A percentile compares a stretch with the other conserved stretches of the same genome.
Evolutionary conservation across 2,888 invertebrate species (phyloP).

Genomic region (Bombylius major): DNA sequence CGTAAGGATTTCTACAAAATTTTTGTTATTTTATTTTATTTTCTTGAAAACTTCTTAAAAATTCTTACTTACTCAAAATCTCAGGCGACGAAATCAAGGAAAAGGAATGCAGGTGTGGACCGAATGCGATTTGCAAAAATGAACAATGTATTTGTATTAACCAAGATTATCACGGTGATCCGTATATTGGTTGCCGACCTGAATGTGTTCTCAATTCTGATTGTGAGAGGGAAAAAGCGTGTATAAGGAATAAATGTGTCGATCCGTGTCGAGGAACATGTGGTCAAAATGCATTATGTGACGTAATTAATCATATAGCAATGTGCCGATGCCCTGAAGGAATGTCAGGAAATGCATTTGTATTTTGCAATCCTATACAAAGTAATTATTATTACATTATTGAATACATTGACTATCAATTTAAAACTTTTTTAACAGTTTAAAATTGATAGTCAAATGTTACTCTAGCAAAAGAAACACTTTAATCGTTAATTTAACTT

Average conservation of each 20-base stretch:
- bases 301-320: constrained; percentile 57
- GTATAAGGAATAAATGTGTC: constrained; percentile 54
- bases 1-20: constrained; percentile 32
- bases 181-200: constrained; percentile 57
- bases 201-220: constrained; percentile 59
- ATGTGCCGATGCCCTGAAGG: constrained; percentile 49
- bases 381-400: constrained; percentile 5
- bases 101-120: constrained; percentile 40
- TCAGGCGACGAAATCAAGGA: background rate
- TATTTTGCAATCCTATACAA: constrained; percentile 37
- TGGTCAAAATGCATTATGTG: constrained; percentile 56
- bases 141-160: constrained; percentile 48
- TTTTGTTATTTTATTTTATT: background rate
- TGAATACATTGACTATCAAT: no score
- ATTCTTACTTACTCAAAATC: constrained; percentile 21
- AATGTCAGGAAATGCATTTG: constrained; percentile 53
- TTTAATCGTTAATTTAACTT: no score
- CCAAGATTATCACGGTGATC: constrained; percentile 48
- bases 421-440: no score
- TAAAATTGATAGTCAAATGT: background rate
- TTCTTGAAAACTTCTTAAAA: background rate
- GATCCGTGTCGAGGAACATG: constrained; percentile 64
- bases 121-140: constrained; percentile 52
- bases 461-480: no score
- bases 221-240: constrained; percentile 52